phyloP scores from a whole-genome alignment of 2,797 vertebrate species.

The Anguilla anguilla region DNA sequence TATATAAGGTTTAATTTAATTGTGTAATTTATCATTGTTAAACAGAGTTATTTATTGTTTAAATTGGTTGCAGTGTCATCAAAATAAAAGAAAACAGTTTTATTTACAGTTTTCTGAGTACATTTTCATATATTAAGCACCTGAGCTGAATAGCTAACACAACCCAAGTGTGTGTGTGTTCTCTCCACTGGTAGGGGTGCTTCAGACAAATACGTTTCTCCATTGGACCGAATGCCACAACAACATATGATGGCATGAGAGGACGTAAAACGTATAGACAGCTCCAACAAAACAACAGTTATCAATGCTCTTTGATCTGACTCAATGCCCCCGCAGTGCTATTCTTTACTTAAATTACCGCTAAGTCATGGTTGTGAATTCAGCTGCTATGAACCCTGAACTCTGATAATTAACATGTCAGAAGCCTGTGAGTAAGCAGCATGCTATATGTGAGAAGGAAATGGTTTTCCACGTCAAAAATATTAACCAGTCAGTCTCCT shows the following conservation, averaged over 20 bases:
- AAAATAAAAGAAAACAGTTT: too few relatives aligned
- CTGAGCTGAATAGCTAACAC: too few relatives aligned
- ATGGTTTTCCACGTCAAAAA: not conserved
- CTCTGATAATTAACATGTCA: not conserved
- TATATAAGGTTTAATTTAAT: not conserved
- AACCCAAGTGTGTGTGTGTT: too few relatives aligned
- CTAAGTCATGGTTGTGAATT: not conserved
- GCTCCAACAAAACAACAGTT: not conserved
- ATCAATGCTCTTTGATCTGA: not conserved
- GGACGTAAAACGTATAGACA: not conserved
- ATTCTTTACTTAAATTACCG: not conserved
- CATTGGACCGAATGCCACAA: too few relatives aligned
- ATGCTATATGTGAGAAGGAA: not conserved
- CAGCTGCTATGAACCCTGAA: not conserved
- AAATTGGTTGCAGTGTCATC: too few relatives aligned
- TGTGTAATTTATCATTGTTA: not conserved
- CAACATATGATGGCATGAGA: too few relatives aligned
- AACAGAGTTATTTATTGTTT: not conserved
- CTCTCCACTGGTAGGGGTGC: too few relatives aligned
- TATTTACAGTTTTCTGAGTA: too few relatives aligned
- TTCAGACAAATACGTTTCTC: too few relatives aligned
- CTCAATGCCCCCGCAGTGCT: not conserved
- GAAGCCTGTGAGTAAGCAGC: not conserved
- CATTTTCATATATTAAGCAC: too few relatives aligned
- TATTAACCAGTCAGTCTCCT: constrained; percentile 3